Base-by-base conservation (phyloP, 1,140 invertebrate genomes). In the Pectinophora gossypiella region DNA sequence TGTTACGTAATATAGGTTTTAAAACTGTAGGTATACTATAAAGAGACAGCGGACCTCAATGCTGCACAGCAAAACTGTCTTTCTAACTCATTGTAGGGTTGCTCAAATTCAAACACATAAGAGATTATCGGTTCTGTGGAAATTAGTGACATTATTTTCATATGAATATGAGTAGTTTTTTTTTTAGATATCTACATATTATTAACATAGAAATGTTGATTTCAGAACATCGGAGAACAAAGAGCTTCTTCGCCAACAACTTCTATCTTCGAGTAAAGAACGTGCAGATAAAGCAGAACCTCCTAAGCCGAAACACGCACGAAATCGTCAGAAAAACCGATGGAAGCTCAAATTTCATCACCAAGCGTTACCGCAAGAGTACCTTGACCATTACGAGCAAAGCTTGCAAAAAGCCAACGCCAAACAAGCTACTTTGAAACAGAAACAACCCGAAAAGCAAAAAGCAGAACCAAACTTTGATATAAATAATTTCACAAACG, bases 291-390 rank as follows among this genome's bases (percentile, higher is more conserved):
- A 75, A 50, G 18, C 58, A 4, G 74, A 80, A 16, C 57, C 60
- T 9, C 56, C 80, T 0, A 76, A 78, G 48, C 65, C 56, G 10
- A 83, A 83, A 38, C 74, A 78, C 49, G 51, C 58, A 6, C 62
- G 92, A 12, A 90, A 89, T 36, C 85, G 91, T 15, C 90, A 91
- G 68, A 92, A 92, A 76, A 90, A 91, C 35, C 82, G 93, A 56
- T 93, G 94, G 89, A 95, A 95, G 70, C 82, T 95, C 6, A 94
- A 95, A 64, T 95, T 95, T 65, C 94, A 95, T 62, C 94, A 95
- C 64, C 94, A 95, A 72, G 94, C 94, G 0, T 72, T 95, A 35
- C 94, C 94, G 0, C 92, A 93, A 1, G 94, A 94, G 64, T 95
- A 95, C 61, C 85, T 94, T 22, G 93, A 94, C 64, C 94, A 95